phyloP scores from a whole-genome alignment of 2,113 vertebrate species.

The Orcinus orca region DNA sequence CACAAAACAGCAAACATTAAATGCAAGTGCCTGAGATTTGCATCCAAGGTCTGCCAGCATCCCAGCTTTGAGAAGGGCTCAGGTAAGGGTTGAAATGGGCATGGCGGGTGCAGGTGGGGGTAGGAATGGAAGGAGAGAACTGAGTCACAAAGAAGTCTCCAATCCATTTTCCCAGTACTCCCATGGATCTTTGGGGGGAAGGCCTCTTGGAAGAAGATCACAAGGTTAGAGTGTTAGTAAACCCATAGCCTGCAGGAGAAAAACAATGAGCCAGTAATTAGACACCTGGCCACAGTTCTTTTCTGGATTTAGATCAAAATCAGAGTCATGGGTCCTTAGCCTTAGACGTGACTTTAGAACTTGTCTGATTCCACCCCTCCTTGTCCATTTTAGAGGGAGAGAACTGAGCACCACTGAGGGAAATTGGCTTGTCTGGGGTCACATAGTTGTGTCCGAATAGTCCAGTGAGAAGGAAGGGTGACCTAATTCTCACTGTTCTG shows the following conservation, averaged over 20 bases:
- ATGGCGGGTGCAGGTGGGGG: no score
- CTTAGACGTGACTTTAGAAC: neutral
- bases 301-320: conserved; percentile 11
- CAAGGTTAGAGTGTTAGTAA: neutral
- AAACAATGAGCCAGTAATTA: neutral
- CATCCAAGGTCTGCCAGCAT: no score
- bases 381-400: neutral
- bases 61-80: neutral
- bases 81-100: neutral
- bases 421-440: neutral
- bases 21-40: neutral
- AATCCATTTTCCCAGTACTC: neutral
- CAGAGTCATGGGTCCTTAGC: neutral
- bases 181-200: neutral
- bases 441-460: neutral
- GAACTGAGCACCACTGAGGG: neutral
- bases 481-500: neutral
- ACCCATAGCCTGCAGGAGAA: neutral
- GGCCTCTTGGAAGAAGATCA: neutral
- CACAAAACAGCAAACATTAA: neutral
- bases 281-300: neutral
- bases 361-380: neutral
- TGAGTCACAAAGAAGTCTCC: neutral
- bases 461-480: neutral
- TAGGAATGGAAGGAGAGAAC: neutral